Evolutionary conservation across 1,140 invertebrate genomes (phyloP), one percentile per base, ranked within the genome.

Genomic region (Heliconius hewitsoni): DNA sequence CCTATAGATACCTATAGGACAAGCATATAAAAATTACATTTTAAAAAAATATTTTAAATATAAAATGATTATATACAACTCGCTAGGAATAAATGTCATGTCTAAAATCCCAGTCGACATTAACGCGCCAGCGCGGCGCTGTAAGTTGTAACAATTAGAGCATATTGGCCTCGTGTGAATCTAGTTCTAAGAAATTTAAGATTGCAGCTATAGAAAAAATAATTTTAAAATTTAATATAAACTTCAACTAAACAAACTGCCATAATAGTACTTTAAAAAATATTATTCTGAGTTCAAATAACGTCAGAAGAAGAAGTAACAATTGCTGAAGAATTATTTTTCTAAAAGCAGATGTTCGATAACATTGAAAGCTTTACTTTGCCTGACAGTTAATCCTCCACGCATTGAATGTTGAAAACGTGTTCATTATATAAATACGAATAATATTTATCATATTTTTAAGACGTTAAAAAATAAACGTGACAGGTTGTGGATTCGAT

Each of bases 281-380:
- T 52, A 57, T 57, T 23, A 23, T 57, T 66, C n/a, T n/a, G 3
- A 74, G 27, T 66, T 66, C 1, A 30, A 66, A 30, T 30, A 66
- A 30, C 60, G 4, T 66, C 27, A 13, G 60, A 66, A 27, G 60
- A 27, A 66, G 13, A 66, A 13, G 13, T 66, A 27, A 66, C 60
- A 66, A 30, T 66, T 66, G 60, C 60, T n/a, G 16, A 27, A 66
- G 60, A 66, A 66, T 66, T 66, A 66, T 66, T 66, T 66, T 66
- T 30, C 60, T 66, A 66, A 66, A 66, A 30, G 23, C 60, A 66
- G 60, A 8, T 66, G 60, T 66, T 66, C 60, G 27, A 30, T 30
- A 66, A 66, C 11, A 30, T 66, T 30, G 60, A 66, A 66, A 66
- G 60, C 60, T 66, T 66, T 66, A 16, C 60, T 66, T 66, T 30